Evolutionary conservation across 64 coral and sea anemone genomes (phyloP).

Genomic region (Stylophora pistillata): DNA sequence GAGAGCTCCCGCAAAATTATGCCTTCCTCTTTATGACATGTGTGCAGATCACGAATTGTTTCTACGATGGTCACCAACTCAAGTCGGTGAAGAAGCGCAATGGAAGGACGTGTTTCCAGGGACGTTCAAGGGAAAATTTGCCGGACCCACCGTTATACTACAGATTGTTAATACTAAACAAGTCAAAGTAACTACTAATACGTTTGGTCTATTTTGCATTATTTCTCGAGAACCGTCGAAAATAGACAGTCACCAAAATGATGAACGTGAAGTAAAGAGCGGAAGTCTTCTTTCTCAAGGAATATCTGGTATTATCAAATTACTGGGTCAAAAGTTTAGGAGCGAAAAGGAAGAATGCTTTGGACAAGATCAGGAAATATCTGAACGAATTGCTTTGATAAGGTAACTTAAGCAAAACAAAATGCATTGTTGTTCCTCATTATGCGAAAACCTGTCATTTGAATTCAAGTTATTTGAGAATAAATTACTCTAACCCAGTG

Average conservation of each 20-base stretch:
- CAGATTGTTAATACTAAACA: not conserved
- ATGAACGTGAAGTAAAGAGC: not conserved
- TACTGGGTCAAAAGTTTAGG: not conserved
- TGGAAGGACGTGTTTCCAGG: not conserved
- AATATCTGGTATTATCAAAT: not conserved
- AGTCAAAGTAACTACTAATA: not conserved
- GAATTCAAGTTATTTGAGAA: too few relatives aligned
- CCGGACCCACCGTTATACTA: not conserved
- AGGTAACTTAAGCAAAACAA: not conserved
- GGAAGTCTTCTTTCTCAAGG: not conserved
- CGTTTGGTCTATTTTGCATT: not conserved
- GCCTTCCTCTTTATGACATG: not conserved
- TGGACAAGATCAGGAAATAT: not conserved
- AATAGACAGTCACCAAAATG: not conserved
- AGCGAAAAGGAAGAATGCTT: not conserved
- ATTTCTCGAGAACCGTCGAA: not conserved
- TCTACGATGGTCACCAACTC: not conserved
- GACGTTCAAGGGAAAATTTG: not conserved
- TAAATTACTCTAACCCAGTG: too few relatives aligned
- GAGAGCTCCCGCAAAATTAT: not conserved
- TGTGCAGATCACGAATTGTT: not conserved
- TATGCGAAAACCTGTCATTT: too few relatives aligned
- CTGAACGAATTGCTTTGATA: not conserved
- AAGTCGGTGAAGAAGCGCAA: not conserved
- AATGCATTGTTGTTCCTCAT: too few relatives aligned